Percentiles rank a stretch among this genome's conserved stretches.
Evolutionary conservation across 2,113 vertebrate species (phyloP).

Genomic region (Ictalurus furcatus): DNA sequence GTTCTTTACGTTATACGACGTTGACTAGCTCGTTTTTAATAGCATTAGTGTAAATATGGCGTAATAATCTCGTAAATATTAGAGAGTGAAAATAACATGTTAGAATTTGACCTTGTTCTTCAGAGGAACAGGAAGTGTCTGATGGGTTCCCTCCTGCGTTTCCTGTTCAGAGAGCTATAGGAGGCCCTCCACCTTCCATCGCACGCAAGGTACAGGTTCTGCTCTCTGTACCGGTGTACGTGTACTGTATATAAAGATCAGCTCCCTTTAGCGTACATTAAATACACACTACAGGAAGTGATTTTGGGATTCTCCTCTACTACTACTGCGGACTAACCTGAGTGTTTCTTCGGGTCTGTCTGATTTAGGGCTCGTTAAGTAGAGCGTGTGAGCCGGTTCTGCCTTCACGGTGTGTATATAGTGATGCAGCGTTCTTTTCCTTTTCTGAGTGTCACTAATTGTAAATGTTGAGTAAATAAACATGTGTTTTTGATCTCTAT

Average conservation of each 20-base stretch:
- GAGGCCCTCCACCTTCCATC: constrained; percentile 59
- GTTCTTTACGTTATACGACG: neutral
- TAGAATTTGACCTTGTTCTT: constrained; percentile 44
- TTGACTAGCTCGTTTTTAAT: neutral
- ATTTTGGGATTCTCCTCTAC: neutral
- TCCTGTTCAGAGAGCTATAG: constrained; percentile 82
- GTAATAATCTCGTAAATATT: neutral
- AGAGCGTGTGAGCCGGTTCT: neutral
- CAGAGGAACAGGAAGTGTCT: constrained; percentile 70
- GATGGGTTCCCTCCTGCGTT: constrained; percentile 77
- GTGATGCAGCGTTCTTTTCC: neutral
- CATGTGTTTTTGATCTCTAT: neutral
- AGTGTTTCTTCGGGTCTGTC: constrained; percentile 1
- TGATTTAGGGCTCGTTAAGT: constrained; percentile 4
- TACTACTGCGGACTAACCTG: neutral
- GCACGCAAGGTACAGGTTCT: constrained; percentile 57
- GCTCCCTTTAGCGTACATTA: neutral
- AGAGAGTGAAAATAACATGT: neutral
- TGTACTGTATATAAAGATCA: neutral
- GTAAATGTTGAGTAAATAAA: neutral
- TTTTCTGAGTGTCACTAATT: neutral
- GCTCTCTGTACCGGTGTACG: neutral
- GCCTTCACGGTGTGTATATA: constrained; percentile 26
- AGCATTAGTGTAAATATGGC: neutral
- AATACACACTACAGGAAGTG: neutral